phyloP scores from a whole-genome alignment of 2,113 vertebrate species.

The Uria lomvia region DNA sequence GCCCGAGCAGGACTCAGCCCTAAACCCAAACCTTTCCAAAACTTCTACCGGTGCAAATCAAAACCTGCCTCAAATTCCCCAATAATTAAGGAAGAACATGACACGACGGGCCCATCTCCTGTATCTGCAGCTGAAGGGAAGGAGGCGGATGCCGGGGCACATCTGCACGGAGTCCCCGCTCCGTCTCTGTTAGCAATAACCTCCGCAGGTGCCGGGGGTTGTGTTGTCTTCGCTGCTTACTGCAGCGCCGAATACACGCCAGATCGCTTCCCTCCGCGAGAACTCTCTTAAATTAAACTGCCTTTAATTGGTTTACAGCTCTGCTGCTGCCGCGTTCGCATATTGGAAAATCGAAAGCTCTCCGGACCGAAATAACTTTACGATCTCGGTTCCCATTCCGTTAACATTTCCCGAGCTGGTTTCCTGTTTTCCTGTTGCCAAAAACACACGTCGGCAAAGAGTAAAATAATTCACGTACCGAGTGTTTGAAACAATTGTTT shows the following conservation, averaged over 20 bases:
- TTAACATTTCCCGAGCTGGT: slow-evolving; percentile 36
- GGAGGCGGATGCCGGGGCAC: neutral
- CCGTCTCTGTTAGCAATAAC: neutral
- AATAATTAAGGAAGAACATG: neutral
- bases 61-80: neutral
- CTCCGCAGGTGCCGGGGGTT: neutral
- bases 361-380: neutral
- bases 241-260: neutral
- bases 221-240: neutral
- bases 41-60: neutral
- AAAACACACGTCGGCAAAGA: neutral
- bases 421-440: slow-evolving; percentile 44
- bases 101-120: neutral
- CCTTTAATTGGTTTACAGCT: slow-evolving; percentile 17
- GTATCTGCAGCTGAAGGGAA: neutral
- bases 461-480: neutral
- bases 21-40: neutral
- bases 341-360: neutral
- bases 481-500: neutral
- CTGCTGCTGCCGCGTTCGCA: neutral
- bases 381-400: neutral
- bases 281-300: neutral
- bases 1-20: rapidly evolving
- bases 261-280: neutral
- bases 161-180: neutral